Base-by-base conservation (phyloP, 2,113 vertebrate genomes). In the Chrysochloris asiatica region DNA sequence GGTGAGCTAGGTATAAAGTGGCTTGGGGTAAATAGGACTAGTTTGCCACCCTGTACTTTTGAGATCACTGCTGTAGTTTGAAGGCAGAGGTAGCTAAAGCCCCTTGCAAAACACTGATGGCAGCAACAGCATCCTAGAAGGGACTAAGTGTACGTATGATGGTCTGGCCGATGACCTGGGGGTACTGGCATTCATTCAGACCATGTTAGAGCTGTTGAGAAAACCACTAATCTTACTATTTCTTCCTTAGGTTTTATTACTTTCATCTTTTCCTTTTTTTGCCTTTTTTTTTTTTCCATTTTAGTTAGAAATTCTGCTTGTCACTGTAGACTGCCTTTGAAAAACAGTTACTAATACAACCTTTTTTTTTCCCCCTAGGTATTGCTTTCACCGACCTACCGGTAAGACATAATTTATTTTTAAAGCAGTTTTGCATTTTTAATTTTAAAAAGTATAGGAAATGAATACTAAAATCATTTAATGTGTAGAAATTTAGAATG, bases 301-400 rank as follows among this genome's bases (percentile, higher is more conserved):
- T 76, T 71, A 75, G 63, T 75, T 89, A 94, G 50, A 76, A 84
- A 72, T 61, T 93, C 59, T 94, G 45, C 24, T 91, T 95, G 36
- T 93, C 59, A 19, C 5, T 79, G 28, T 85, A 54, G 38, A 59
- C n/a, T 94, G 54, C 54, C 59, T 95, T 89, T 93, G 83, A 88
- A 95, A 95, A 95, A 78, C 94, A 89, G 78, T n/a, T 94, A 26
- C 59, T 61, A 85, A 97, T 96, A 45, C 38, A 50, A 10, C 28
- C n/a, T 86, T 83, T 78, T 69, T 69, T 96, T 54, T 95, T 96
- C 16, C 30, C 97, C 96, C 9, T 96, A 98, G 98, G 98, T 97
- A 98, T 98, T 82, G 98, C 98, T 96, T 98, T 98, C 96, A 98
- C 98, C 54, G 98, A 98, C 88, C 93, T 98, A 96, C 98, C 98